Evolutionary conservation across 2,113 vertebrate species (phyloP).

Genomic region (Cynopterus brachyotis): DNA sequence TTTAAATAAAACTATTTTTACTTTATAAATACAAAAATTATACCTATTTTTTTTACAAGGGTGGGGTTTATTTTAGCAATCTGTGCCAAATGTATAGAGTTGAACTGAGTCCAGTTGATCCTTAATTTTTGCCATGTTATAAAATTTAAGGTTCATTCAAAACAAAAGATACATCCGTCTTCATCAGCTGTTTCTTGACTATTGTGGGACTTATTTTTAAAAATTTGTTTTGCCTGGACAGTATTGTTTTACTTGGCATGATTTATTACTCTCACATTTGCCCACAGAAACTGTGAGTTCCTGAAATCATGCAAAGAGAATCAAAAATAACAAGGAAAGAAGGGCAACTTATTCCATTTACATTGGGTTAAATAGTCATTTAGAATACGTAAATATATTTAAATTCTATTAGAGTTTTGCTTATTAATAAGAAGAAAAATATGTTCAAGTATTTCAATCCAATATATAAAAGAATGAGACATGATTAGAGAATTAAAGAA

Average conservation of each 20-base stretch:
- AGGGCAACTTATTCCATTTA: constrained; percentile 68
- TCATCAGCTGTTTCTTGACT: constrained; percentile 58
- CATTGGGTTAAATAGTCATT: constrained; percentile 68
- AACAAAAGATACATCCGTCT: constrained; percentile 75
- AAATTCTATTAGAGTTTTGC: constrained; percentile 76
- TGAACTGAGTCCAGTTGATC: constrained; percentile 45
- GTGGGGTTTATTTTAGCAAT: background rate
- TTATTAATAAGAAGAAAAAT: constrained; percentile 70
- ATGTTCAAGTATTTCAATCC: constrained; percentile 59
- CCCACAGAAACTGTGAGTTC: constrained; percentile 68
- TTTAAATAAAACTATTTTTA: constrained; percentile 10
- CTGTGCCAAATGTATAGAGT: constrained; percentile 9
- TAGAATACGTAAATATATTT: constrained; percentile 74
- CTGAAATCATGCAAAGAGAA: constrained; percentile 75
- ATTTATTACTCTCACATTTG: constrained; percentile 80
- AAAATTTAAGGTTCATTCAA: constrained; percentile 57
- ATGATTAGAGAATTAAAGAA: background rate
- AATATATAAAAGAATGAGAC: constrained; percentile 38
- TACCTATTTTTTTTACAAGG: background rate
- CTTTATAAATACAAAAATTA: constrained; percentile 20
- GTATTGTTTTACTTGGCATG: constrained; percentile 67
- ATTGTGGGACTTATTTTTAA: constrained; percentile 46
- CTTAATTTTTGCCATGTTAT: constrained; percentile 60
- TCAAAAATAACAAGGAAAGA: constrained; percentile 71
- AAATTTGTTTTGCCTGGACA: constrained; percentile 46